Evolutionary conservation across 2,888 invertebrate species (phyloP), one percentile per base, ranked within the genome.

Genomic region (Zootermopsis nevadensis): DNA sequence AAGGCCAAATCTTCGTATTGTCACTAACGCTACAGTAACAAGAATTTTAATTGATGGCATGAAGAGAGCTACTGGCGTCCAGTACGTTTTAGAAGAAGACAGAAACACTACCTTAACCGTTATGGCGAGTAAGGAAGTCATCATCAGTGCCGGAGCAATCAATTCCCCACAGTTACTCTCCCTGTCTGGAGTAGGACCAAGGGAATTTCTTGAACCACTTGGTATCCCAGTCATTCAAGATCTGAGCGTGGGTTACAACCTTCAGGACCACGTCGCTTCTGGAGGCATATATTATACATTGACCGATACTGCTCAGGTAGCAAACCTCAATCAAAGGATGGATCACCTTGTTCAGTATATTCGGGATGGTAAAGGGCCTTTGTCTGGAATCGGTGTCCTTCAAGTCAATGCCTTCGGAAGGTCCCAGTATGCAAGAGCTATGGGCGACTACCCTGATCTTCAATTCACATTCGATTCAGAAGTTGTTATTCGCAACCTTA

Each of bases 101-200:
- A 88, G 95, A 0, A 93, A 94, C 87, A 92, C 33, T 15, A 74
- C 42, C 19, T 48, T 80, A 12, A 69, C 95, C 77, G 93, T 96
- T 1, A 90, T 94, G 84, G 96, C 97, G 0, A 92, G 92, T 53
- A 97, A 95, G 88, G 98, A 98, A 89, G 95, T 98, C 0, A 96
- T 98, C 84, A 88, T 98, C 24, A 93, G 96, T 1, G 97, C 96
- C 0, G 99, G 93, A 0, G 93, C 98, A 0, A 92, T 99, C 0
- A 98, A 98, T 88, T 96, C 98, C 0, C 97, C 99, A 0, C 99
- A 99, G 88, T 88, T 99, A 1, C 89, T 99, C 66, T 97, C 98
- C 97, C 89, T 99, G 0, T 98, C 97, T 19, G 99, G 96, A 3
- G 92, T 98, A 24, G 96, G 96, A 0, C 95, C 95, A 0, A 91